Conservation (phyloP, 2,797 vertebrate genomes). For the Mormyrops attenuatus region DNA sequence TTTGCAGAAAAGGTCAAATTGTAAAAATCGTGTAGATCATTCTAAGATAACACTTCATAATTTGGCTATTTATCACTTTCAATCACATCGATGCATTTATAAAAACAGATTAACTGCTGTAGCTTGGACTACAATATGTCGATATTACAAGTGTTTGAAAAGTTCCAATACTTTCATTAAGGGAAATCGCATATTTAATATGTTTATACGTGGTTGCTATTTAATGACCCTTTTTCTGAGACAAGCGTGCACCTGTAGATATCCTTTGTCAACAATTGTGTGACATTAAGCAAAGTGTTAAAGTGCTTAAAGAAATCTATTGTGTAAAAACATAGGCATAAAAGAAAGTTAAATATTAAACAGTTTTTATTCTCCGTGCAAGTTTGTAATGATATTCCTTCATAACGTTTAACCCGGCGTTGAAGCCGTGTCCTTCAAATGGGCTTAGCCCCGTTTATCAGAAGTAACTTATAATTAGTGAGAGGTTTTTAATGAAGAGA, state of each 20-base stretch:
- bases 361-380: not conserved
- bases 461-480: constrained; percentile 8
- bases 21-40: not conserved
- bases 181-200: not conserved
- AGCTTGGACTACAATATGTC: not conserved
- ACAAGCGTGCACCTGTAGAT: not conserved
- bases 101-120: not conserved
- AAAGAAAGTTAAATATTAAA: not conserved
- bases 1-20: not conserved
- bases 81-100: not conserved
- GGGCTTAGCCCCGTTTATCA: not conserved
- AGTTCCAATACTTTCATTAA: not conserved
- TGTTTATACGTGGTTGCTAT: not conserved
- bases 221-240: not conserved
- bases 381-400: not conserved
- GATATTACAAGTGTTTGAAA: not conserved
- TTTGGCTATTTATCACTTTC: not conserved
- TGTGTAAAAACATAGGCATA: not conserved
- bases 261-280: not conserved
- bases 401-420: not conserved
- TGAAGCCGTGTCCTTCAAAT: not conserved
- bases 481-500: not conserved
- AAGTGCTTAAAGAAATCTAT: not conserved
- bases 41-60: not conserved
- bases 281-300: not conserved